A percentile compares a stretch with the other conserved stretches of the same genome.
These are phyloP conservation scores for Spilarctia lutea DNA, from an alignment of 2,888 invertebrate species.

Conservation along the genomic window DNA sequence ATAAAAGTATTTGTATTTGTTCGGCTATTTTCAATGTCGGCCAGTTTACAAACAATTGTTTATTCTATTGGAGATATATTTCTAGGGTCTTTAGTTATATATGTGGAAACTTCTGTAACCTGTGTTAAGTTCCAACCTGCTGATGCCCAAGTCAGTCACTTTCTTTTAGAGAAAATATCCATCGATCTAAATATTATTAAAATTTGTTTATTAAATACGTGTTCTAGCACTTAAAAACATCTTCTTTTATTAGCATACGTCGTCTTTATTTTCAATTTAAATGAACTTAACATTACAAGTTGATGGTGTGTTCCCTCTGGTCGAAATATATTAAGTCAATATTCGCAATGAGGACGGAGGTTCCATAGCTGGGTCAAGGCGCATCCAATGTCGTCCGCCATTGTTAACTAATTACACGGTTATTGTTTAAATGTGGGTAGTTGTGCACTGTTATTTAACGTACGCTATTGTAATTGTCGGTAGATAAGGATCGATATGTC, in stretches of 20 bases:
- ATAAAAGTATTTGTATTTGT: too few relatives aligned
- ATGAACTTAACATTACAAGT: not conserved
- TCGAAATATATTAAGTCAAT: not conserved
- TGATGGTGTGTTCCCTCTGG: not conserved
- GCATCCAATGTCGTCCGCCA: conserved; percentile 48
- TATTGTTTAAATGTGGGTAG: conserved; percentile 50
- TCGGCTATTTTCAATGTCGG: too few relatives aligned
- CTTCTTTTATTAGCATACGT: not conserved
- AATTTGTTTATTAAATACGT: not conserved
- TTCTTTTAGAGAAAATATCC: not conserved
- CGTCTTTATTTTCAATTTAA: not conserved
- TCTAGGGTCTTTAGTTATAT: not conserved
- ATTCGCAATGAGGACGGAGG: conserved; percentile 23
- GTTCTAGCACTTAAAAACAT: not conserved
- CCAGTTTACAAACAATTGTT: not conserved
- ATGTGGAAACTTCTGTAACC: too few relatives aligned
- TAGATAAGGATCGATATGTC: conserved; percentile 21
- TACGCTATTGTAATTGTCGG: conserved; percentile 24
- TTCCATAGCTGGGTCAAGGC: conserved; percentile 48
- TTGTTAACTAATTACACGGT: conserved; percentile 47
- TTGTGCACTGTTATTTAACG: conserved; percentile 36
- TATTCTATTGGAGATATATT: not conserved
- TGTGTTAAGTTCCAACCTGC: too few relatives aligned
- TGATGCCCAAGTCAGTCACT: too few relatives aligned
- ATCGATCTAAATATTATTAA: not conserved